Evolutionary conservation across 2,113 vertebrate genomes (phyloP).

Genomic region (Anhinga rufa): DNA sequence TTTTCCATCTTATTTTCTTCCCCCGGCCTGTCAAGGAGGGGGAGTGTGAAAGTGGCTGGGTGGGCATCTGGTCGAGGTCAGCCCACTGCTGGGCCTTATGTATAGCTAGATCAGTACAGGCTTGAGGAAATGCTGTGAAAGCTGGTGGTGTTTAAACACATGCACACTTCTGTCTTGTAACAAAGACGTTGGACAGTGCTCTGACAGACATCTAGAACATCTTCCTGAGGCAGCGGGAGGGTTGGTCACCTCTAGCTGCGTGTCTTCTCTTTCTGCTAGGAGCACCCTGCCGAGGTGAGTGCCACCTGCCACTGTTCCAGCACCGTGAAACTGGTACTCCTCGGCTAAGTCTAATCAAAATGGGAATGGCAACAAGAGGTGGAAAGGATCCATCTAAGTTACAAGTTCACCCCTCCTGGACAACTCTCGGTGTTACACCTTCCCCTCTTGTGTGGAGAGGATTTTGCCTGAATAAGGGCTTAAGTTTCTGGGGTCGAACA

Average conservation of each 20-base stretch:
- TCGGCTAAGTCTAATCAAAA: neutral
- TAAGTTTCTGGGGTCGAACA: neutral
- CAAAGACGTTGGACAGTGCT: neutral
- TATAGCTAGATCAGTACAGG: neutral
- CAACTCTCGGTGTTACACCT: neutral
- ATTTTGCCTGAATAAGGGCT: neutral
- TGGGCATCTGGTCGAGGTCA: fast-evolving
- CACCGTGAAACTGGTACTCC: neutral
- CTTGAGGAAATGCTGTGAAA: neutral
- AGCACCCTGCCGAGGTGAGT: neutral
- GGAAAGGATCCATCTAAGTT: neutral
- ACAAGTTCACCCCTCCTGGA: neutral
- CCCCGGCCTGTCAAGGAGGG: fast-evolving
- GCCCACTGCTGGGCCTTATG: neutral
- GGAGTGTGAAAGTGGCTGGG: neutral
- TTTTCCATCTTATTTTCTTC: neutral
- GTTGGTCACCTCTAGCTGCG: neutral
- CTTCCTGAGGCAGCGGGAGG: neutral
- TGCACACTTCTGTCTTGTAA: fast-evolving
- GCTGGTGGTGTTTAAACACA: neutral
- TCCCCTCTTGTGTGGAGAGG: neutral
- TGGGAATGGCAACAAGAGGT: neutral
- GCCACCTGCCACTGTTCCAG: neutral
- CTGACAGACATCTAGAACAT: neutral
- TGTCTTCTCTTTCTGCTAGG: neutral